These are phyloP conservation scores for Sycophila texana DNA, from an alignment of 2,888 invertebrate genomes.

Conservation along the genomic window DNA sequence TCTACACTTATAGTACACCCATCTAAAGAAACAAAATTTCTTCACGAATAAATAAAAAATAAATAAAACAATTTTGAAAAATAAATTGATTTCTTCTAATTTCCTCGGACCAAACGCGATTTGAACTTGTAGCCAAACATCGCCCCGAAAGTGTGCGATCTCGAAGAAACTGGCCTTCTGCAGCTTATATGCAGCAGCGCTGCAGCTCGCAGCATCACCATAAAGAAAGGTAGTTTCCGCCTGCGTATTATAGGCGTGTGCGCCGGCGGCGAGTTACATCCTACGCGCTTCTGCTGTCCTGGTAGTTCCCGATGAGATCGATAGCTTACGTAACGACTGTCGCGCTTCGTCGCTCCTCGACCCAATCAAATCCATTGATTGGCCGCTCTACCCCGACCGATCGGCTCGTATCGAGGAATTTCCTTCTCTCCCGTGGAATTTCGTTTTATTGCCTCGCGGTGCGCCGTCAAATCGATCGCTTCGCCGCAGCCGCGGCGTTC, in stretches of 20 bases:
- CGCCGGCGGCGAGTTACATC: constrained; percentile 13
- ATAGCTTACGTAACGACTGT: constrained; percentile 71
- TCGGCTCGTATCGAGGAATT: not conserved
- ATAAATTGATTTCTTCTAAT: too few relatives aligned
- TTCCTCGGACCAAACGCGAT: too few relatives aligned
- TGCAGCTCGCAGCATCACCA: constrained; percentile 16
- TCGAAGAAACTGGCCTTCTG: not conserved
- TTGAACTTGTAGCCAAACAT: not conserved
- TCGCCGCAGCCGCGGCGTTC: too few relatives aligned
- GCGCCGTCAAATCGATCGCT: too few relatives aligned
- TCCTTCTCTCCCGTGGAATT: too few relatives aligned
- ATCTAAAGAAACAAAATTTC: too few relatives aligned
- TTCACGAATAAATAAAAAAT: too few relatives aligned
- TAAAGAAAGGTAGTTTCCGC: not conserved
- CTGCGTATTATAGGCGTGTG: not conserved
- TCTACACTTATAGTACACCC: too few relatives aligned
- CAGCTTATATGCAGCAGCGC: not conserved
- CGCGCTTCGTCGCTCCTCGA: constrained; percentile 42
- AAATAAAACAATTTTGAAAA: too few relatives aligned
- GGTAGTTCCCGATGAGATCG: constrained; percentile 74
- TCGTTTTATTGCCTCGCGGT: too few relatives aligned
- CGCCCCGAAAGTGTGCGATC: not conserved
- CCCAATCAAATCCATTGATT: constrained; percentile 60
- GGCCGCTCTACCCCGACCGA: constrained; percentile 22
- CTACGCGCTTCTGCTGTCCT: constrained; percentile 65